Conservation (phyloP, 2,113 vertebrate genomes). For the Rhabdornis inornatus region DNA sequence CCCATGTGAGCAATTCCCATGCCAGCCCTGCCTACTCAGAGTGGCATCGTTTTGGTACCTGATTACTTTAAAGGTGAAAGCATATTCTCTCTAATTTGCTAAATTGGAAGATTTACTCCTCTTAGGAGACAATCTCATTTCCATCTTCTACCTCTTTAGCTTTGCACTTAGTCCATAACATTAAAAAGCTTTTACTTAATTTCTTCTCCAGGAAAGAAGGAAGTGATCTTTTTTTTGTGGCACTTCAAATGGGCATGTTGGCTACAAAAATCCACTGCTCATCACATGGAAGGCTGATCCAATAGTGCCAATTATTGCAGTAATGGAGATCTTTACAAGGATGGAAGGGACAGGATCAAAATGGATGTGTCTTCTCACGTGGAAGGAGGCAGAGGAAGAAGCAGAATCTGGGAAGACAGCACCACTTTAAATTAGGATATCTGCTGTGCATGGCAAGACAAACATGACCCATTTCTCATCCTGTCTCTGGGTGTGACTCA, state of each 20-base stretch:
- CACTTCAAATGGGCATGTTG: neutral
- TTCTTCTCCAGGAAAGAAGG: neutral
- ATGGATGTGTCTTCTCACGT: neutral
- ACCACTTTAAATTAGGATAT: accelerated
- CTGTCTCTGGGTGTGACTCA: neutral
- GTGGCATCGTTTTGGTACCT: neutral
- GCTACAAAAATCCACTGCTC: neutral
- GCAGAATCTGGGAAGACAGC: neutral
- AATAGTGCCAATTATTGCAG: neutral
- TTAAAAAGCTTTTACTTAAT: neutral
- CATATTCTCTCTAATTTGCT: neutral
- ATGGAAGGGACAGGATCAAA: neutral
- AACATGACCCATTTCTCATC: neutral
- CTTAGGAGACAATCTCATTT: neutral
- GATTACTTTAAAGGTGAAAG: neutral
- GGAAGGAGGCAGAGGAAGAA: neutral
- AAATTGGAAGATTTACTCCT: neutral
- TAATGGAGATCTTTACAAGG: neutral
- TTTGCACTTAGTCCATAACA: accelerated
- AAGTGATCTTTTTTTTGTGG: neutral
- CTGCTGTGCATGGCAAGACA: neutral
- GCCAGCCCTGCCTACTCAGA: neutral
- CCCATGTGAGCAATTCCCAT: neutral
- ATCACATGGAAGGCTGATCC: neutral
- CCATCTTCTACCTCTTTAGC: neutral